phyloP scores from a whole-genome alignment of 1,140 invertebrate species.

The Tachypleus tridentatus region DNA sequence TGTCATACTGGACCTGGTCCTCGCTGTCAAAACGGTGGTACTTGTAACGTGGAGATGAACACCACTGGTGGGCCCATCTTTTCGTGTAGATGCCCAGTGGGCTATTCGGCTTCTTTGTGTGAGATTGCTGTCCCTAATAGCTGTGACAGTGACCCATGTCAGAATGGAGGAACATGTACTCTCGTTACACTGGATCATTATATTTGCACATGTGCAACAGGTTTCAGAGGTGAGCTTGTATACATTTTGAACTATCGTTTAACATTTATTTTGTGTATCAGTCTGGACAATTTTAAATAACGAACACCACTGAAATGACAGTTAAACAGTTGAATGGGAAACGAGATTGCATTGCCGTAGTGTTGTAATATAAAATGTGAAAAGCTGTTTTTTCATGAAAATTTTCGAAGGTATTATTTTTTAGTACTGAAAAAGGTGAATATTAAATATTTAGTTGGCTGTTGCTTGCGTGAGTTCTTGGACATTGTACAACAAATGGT shows the following conservation, averaged over 20 bases:
- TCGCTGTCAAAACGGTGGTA: conserved; percentile 77
- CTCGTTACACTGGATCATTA: conserved; percentile 58
- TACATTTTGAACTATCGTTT: conserved; percentile 5
- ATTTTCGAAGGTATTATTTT: no score
- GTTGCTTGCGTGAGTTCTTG: no score
- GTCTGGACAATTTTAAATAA: no score
- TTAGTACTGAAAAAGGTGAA: no score
- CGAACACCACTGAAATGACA: no score
- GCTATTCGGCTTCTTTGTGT: conserved; percentile 69
- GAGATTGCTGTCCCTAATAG: conserved; percentile 41
- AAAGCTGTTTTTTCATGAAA: no score
- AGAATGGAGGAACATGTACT: conserved; percentile 72
- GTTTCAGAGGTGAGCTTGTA: conserved; percentile 52
- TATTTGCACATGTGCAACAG: conserved; percentile 65
- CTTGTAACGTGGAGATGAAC: conserved; percentile 71
- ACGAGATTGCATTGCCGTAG: no score
- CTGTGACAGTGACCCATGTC: conserved; percentile 67
- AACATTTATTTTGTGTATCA: no score
- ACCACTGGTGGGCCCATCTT: conserved; percentile 46
- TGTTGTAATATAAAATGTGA: no score
- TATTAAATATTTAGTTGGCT: no score
- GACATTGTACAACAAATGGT: no score
- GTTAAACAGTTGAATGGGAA: no score
- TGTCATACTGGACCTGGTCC: conserved; percentile 66
- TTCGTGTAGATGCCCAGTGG: conserved; percentile 73